Base-by-base conservation (phyloP, 2,113 vertebrate species). In the Vulpes lagopus region DNA sequence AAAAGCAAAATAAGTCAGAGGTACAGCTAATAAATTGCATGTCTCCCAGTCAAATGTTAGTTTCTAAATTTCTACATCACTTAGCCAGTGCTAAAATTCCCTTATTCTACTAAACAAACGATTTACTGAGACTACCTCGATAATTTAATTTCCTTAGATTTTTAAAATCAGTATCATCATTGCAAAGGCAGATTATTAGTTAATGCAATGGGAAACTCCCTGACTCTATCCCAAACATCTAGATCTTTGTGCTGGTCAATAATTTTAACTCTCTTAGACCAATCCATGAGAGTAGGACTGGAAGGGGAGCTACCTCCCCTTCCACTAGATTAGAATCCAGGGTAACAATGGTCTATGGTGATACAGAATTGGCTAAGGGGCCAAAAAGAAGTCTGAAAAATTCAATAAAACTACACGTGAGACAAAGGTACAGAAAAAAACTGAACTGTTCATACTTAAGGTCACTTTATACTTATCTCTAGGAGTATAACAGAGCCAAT, bases 91-190 rank as follows among this genome's bases (percentile, higher is more conserved):
- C 55, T 55, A 71, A 53, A 53, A 76, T 49, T 89, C 38, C 11
- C 22, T 94, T 97, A 96, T 59, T 64, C 23, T 85, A 74, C 89
- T 16, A 93, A 83, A 64, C 35, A 9, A 93, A 49, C 69, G 53
- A 87, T 82, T 95, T 71, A 78, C 25, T 62, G 51, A 85, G 79
- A 89, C 51, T 60, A 65, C 11, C 55, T 64, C 38, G 35, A 23
- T 55, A 71, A 78, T 38, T 90, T 55, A 82, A 79, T 49, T 81
- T 91, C 32, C 16, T 43, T 74, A 79, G 5, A 8, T 38, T 82
- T 82, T 91, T 59, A 73, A 79, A 84, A 73, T 88, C 16, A 91
- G 67, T n/a, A 57, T 51, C n/a, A 89, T 60, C 25, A 80, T 2
- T 85, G 16, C 84, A 84, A 80, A 95, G 65, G 69, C 69, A 93